Evolutionary conservation across 1,140 invertebrate genomes (phyloP).

Genomic region (Agrypnia vestita): DNA sequence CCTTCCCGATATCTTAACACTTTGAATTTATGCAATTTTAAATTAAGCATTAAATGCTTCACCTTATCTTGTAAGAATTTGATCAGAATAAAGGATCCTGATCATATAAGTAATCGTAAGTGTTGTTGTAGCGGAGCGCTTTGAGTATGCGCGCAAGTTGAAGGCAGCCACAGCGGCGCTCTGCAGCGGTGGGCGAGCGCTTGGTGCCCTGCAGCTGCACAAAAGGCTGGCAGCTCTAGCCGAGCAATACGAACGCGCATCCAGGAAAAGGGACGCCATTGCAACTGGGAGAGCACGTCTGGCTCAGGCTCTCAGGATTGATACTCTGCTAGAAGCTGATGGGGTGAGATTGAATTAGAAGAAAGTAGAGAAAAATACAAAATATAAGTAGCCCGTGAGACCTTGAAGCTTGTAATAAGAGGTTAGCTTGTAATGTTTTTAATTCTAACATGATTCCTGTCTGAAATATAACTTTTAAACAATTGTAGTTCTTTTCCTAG

Average conservation of each 20-base stretch:
- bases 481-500: too few relatives aligned
- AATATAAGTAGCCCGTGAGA: too few relatives aligned
- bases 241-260: conserved; percentile 93
- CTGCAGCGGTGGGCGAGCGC: conserved; percentile 87
- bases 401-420: too few relatives aligned
- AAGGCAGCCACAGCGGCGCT: conserved; percentile 89
- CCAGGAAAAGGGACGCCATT: conserved; percentile 91
- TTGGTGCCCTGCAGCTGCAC: conserved; percentile 92
- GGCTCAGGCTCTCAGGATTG: conserved; percentile 68
- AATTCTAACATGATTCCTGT: too few relatives aligned
- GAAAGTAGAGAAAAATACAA: too few relatives aligned
- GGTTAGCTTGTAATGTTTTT: too few relatives aligned
- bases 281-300: conserved; percentile 75
- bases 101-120: neutral
- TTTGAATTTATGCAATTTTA: too few relatives aligned
- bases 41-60: too few relatives aligned
- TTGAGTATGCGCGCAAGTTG: conserved; percentile 92
- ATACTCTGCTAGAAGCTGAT: conserved; percentile 85
- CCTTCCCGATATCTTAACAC: too few relatives aligned
- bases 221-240: conserved; percentile 92
- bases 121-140: conserved; percentile 83
- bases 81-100: too few relatives aligned
- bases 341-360: conserved; percentile 74
- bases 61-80: too few relatives aligned
- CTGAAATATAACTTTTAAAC: too few relatives aligned